Base-by-base conservation (phyloP, 1,140 invertebrate genomes). In the Proctacanthus coquilletti region DNA sequence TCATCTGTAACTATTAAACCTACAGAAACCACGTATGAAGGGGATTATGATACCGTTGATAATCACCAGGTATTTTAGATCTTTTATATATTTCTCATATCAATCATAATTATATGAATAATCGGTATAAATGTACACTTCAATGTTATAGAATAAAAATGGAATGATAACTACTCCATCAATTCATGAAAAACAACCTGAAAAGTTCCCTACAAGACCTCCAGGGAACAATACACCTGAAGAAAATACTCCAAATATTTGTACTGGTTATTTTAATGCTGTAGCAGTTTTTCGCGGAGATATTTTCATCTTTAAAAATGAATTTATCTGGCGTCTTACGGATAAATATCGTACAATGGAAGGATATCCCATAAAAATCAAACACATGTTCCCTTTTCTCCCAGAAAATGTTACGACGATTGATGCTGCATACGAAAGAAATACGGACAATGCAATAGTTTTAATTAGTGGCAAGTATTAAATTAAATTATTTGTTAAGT, bases 341-440 rank as follows among this genome's bases (percentile, higher is more conserved):
- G 54, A 65, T 5, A 61, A 63, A 25, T 62, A 67, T 25, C 44
- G 50, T 15, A 51, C 75, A n/a, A 49, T 62, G 17, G 39, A 56
- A n/a, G 71, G 70, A n/a, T 80, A 76, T 53, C 78, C 78, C 13
- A 59, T 67, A 8, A 52, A 47, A 15, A 63, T 78, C 38, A 54
- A 61, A 27, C 61, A 69, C 18, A 62, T 80, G 44, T 80, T 80
- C 55, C 55, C 54, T 21, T 58, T 64, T 8, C 53, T 80, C 14
- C 81, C 82, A 0, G 40, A 60, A 14, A 42, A 66, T 25, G 48
- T 84, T 3, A 62, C 60, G 19, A 63, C 64, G 43, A 69, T 87
- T 14, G 78, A 83, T 59, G 81, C 83, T 8, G 74, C 77, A 11
- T 87, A 84, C 50, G 74, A 87, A 60, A 67, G 74, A 42, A 47